phyloP scores from a whole-genome alignment of 2,113 vertebrate genomes.

The Gopherus evgoodei region DNA sequence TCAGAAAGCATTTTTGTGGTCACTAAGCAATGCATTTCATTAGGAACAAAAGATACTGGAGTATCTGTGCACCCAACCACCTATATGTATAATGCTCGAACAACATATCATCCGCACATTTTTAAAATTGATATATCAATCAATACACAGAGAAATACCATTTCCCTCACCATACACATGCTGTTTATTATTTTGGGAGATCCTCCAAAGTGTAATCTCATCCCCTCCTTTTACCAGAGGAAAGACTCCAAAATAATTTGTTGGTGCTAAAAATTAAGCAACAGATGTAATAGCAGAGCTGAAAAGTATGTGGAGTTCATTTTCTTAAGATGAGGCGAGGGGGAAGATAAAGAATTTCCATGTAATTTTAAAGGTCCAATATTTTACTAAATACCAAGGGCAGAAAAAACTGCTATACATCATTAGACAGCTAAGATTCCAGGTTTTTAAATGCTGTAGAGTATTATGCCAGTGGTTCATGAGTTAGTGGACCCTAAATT shows the following conservation, averaged over 20 bases:
- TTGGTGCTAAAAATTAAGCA: background rate
- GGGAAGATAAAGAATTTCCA: background rate
- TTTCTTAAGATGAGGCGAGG: accelerated
- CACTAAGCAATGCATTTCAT: background rate
- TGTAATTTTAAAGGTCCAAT: background rate
- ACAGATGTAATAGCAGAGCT: background rate
- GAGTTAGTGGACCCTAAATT: background rate
- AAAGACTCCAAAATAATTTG: background rate
- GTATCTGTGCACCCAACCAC: background rate
- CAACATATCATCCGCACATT: background rate
- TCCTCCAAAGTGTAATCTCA: background rate
- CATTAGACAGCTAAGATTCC: background rate
- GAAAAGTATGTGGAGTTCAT: background rate
- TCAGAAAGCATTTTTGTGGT: background rate
- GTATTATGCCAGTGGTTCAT: background rate
- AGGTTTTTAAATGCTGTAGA: background rate
- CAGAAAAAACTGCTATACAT: background rate
- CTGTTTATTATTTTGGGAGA: background rate
- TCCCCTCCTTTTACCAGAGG: background rate
- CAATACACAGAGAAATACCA: background rate
- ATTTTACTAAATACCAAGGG: background rate
- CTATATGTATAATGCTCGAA: background rate
- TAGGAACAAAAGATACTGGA: background rate
- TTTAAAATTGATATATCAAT: background rate
- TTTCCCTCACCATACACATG: background rate